Evolutionary conservation across 1,140 invertebrate species (phyloP).

Genomic region (Aphis gossypii): DNA sequence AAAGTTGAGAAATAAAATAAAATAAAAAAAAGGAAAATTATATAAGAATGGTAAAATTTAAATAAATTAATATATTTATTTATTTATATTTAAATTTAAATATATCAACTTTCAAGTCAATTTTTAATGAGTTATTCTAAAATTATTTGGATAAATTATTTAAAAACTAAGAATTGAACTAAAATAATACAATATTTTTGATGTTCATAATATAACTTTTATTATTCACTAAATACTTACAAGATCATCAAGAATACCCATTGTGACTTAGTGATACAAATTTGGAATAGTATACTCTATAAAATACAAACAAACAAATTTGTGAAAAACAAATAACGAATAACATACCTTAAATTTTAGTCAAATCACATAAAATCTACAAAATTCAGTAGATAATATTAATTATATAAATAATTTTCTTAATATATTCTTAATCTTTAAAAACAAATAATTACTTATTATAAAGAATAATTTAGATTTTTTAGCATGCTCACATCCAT

Average conservation of each 20-base stretch:
- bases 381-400: background rate
- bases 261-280: background rate
- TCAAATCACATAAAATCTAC: background rate
- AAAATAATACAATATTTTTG: background rate
- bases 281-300: background rate
- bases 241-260: constrained; percentile 40
- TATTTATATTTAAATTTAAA: no score
- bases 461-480: background rate
- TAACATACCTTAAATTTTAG: background rate
- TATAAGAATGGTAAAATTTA: background rate
- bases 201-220: background rate
- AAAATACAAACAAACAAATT: background rate
- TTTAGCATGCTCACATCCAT: no score
- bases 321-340: background rate
- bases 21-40: background rate
- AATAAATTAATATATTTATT: no score
- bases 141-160: background rate
- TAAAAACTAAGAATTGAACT: background rate
- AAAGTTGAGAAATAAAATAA: background rate
- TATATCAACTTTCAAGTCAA: background rate
- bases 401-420: background rate
- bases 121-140: background rate
- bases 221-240: constrained; percentile 29
- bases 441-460: background rate
- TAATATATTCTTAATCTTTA: background rate